Evolutionary conservation across 2,888 invertebrate species (phyloP).

Genomic region (Cryptocephalus moraei): DNA sequence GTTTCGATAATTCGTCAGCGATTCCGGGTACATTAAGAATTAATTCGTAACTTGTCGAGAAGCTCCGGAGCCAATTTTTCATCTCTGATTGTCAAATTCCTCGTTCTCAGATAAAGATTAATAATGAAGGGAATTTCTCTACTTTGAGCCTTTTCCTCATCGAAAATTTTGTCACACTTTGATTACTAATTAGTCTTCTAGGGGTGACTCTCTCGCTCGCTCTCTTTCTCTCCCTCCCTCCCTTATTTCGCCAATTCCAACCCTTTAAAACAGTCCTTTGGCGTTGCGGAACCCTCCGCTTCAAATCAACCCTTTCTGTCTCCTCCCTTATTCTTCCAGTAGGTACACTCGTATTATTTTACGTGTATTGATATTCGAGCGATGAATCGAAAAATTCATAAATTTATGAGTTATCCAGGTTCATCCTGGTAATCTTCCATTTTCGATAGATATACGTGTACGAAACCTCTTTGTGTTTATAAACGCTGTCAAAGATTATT

Average conservation of each 20-base stretch:
- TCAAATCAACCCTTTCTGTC: constrained; percentile 10
- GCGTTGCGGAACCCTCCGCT: constrained; percentile 11
- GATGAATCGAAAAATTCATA: neutral
- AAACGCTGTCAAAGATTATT: no score
- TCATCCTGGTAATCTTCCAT: no score
- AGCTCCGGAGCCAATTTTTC: neutral
- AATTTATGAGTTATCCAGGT: no score
- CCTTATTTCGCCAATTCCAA: constrained; percentile 39
- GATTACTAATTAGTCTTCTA: constrained; percentile 52
- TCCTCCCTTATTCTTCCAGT: constrained; percentile 2
- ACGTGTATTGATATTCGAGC: constrained; percentile 7
- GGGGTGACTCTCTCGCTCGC: constrained; percentile 24
- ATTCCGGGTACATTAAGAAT: no score
- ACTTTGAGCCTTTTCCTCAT: constrained; percentile 19
- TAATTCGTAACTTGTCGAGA: no score
- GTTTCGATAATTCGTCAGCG: no score
- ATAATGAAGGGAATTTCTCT: constrained; percentile 18
- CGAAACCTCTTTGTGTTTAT: no score
- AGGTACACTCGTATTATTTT: constrained; percentile 3
- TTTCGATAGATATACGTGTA: no score
- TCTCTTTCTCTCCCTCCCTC: constrained; percentile 14
- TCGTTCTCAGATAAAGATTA: constrained; percentile 18
- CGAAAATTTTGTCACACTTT: constrained; percentile 41
- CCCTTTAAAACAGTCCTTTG: constrained; percentile 28
- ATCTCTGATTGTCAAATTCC: constrained; percentile 10